phyloP scores from a whole-genome alignment of 2,797 vertebrate species.

The Rhinophrynus dorsalis region DNA sequence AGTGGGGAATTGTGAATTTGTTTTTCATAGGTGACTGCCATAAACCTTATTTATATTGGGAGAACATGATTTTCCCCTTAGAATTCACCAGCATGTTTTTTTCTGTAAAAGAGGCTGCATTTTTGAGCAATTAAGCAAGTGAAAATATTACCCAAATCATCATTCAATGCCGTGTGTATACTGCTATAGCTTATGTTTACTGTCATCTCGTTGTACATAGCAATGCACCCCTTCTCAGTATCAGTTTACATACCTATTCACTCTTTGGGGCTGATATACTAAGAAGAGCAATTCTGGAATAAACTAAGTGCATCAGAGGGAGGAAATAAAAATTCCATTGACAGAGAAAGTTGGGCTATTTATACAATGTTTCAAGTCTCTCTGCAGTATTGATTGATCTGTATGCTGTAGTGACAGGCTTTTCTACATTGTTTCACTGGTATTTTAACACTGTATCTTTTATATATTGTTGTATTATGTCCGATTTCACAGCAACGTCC shows the following conservation, averaged over 20 bases:
- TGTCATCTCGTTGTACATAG: background rate
- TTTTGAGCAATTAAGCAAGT: background rate
- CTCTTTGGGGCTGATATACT: background rate
- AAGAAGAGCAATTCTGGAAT: too few relatives aligned
- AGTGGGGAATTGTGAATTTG: slow-evolving; percentile 9
- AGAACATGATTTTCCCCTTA: background rate
- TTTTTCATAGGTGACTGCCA: background rate
- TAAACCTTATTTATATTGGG: slow-evolving; percentile 3
- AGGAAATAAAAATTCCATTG: too few relatives aligned
- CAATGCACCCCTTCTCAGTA: background rate
- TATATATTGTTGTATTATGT: too few relatives aligned
- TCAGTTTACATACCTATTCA: background rate
- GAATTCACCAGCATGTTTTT: background rate
- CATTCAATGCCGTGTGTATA: background rate
- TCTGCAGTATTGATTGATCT: too few relatives aligned
- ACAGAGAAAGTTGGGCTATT: too few relatives aligned
- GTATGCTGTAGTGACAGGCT: too few relatives aligned
- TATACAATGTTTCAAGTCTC: too few relatives aligned
- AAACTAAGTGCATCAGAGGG: too few relatives aligned
- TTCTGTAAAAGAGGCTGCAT: background rate
- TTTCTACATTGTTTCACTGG: too few relatives aligned
- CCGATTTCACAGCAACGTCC: too few relatives aligned
- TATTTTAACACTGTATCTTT: too few relatives aligned
- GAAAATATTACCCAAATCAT: background rate
- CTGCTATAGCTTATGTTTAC: background rate